These are phyloP conservation scores for Phrynocephalus vlangalii DNA, from an alignment of 2,797 vertebrate genomes.

Conservation along the genomic window DNA sequence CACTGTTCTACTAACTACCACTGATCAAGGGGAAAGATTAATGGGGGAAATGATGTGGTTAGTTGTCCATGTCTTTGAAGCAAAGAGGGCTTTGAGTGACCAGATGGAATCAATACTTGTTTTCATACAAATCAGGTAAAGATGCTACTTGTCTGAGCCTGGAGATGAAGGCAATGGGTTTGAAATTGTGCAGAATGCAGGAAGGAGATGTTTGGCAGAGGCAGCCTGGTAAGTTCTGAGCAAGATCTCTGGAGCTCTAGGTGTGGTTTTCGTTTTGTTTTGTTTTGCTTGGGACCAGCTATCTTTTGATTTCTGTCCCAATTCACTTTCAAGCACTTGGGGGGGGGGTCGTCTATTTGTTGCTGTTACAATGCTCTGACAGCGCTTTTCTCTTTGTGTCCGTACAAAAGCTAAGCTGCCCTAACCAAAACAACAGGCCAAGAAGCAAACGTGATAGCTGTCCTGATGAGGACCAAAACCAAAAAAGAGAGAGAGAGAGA, in stretches of 20 bases:
- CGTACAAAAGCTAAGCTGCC: not conserved
- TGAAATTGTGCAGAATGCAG: not conserved
- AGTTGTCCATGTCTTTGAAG: not conserved
- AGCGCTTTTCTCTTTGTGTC: not conserved
- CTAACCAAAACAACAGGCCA: not conserved
- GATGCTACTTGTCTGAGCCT: not conserved
- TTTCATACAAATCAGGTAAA: conserved; percentile 13
- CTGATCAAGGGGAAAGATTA: not conserved
- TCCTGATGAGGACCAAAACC: not conserved
- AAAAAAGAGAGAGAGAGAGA: not conserved
- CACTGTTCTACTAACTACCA: not conserved
- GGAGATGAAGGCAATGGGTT: not conserved
- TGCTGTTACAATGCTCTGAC: too few species aligned
- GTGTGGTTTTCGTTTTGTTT: not conserved
- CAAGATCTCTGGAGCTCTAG: not conserved
- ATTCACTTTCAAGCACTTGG: not conserved
- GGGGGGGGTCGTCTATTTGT: too few species aligned
- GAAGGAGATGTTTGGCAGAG: not conserved
- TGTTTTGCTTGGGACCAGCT: not conserved
- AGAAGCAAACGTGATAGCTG: not conserved
- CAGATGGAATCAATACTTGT: not conserved
- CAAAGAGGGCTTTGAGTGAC: not conserved
- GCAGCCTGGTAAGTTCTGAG: not conserved
- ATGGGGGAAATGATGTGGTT: not conserved
- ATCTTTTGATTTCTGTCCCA: not conserved